Conservation (phyloP, 1,140 invertebrate species). For the Drosophila grimshawi region DNA sequence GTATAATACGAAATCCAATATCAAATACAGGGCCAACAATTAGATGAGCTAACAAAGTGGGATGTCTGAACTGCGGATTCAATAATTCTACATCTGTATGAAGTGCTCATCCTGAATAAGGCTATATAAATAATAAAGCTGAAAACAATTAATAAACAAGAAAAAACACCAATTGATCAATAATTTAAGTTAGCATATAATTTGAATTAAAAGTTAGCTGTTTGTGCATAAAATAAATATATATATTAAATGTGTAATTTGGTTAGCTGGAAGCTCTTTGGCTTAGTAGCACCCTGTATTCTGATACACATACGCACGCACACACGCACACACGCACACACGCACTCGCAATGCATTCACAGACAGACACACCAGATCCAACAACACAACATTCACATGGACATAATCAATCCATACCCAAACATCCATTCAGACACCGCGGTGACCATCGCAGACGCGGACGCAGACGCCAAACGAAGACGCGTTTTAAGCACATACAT, state of each 20-base stretch:
- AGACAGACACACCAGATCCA: conserved; percentile 52
- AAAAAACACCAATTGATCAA: no score
- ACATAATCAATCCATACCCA: conserved; percentile 9
- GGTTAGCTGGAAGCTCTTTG: background rate
- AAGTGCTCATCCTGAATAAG: no score
- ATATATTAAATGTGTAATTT: no score
- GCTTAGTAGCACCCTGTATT: conserved; percentile 27
- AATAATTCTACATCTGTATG: no score
- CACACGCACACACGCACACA: conserved; percentile 21
- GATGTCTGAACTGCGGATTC: no score
- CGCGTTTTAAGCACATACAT: conserved; percentile 21
- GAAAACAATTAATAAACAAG: no score
- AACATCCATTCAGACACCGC: conserved; percentile 32
- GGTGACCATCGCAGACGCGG: conserved; percentile 37
- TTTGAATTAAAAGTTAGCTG: no score
- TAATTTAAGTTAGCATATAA: no score
- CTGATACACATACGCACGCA: conserved; percentile 1
- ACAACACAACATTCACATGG: conserved; percentile 15
- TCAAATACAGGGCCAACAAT: conserved; percentile 20
- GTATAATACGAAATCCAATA: background rate
- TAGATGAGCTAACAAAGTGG: no score
- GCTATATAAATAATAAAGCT: no score
- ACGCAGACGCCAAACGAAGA: conserved; percentile 30
- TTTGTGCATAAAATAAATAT: no score
- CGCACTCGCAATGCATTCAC: conserved; percentile 44